phyloP scores from a whole-genome alignment of 2,113 vertebrate species.

The Rhodinocichla rosea region DNA sequence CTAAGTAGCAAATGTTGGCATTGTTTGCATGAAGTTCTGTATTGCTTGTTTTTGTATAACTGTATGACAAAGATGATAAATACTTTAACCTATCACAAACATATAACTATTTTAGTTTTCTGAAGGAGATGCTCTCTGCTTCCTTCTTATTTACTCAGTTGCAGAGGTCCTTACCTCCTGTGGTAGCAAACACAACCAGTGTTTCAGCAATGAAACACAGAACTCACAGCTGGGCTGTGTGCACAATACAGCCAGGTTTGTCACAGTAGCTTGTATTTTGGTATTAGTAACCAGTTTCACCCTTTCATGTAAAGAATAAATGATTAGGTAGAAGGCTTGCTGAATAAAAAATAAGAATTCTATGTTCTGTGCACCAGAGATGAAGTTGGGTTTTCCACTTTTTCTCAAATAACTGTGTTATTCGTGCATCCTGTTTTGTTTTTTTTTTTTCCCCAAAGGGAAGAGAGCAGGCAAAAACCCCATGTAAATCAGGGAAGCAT shows the following conservation, averaged over 20 bases:
- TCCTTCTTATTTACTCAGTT: not conserved
- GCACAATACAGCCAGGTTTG: not conserved
- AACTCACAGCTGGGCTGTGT: not conserved
- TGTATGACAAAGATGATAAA: not conserved
- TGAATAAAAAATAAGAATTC: not conserved
- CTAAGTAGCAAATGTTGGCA: not conserved
- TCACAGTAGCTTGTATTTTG: not conserved
- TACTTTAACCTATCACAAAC: not conserved
- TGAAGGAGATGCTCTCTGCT: not conserved
- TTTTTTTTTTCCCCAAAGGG: not conserved
- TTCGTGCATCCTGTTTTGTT: not conserved
- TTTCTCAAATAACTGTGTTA: not conserved
- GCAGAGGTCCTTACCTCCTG: not conserved
- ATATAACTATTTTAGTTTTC: not conserved
- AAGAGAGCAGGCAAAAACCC: not conserved
- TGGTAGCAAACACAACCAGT: not conserved
- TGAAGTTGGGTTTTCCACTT: not conserved
- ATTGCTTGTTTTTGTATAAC: not conserved
- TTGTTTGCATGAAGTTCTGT: not conserved
- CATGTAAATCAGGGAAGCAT: not conserved
- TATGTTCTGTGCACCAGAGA: not conserved
- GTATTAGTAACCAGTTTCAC: not conserved
- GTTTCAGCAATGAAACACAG: fast-evolving
- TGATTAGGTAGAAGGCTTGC: not conserved
- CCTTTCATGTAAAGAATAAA: not conserved